Base-by-base conservation (phyloP, 2,888 invertebrate genomes). In the Diogma glabrata region DNA sequence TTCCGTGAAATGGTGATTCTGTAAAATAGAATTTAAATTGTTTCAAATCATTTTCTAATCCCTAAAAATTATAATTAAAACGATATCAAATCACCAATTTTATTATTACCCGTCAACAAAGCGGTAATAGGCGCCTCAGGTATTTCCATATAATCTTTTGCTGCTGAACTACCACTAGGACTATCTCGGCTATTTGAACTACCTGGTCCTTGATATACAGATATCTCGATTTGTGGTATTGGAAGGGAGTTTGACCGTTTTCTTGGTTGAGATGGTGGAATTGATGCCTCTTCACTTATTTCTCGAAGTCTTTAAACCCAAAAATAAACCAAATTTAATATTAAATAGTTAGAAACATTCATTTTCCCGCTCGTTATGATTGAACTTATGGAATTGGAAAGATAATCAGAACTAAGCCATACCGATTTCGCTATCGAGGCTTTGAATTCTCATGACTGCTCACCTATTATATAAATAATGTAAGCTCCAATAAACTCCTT, bases 401-500 rank as follows among this genome's bases (percentile, higher is more conserved):
- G 84, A 85, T 84, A 84, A 84, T 84, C 84, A 84, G 84, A 85
- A 84, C 84, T 82, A 84, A 84, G 84, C 85, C 84, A 84, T 85
- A 79, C 84, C 84, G 80, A 83, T 84, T 85, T 84, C 84, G 84
- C 84, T 77, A 83, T 80, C 81, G 81, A 82, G 82, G 82, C 83
- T 40, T 46, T 23, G 19, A 33, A 50, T 5, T 4, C 5, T n/a
- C n/a, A n/a, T n/a, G n/a, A n/a, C n/a, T n/a, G n/a, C n/a, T 19
- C 62, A 89, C 91, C 92, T 81, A 64, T 91, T 89, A 61, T 88
- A 88, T 56, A 92, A 73, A 70, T 87, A 96, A 66, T 91, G 88
- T 24, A 97, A 71, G 12, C 93, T 94, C 99, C 99, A 99, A 67
- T 88, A 91, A 10, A 97, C 86, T 0, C 99, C 99, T 66, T 97